These are phyloP conservation scores for Achatina immaculata DNA, from an alignment of 1,140 invertebrate species.

Conservation along the genomic window DNA sequence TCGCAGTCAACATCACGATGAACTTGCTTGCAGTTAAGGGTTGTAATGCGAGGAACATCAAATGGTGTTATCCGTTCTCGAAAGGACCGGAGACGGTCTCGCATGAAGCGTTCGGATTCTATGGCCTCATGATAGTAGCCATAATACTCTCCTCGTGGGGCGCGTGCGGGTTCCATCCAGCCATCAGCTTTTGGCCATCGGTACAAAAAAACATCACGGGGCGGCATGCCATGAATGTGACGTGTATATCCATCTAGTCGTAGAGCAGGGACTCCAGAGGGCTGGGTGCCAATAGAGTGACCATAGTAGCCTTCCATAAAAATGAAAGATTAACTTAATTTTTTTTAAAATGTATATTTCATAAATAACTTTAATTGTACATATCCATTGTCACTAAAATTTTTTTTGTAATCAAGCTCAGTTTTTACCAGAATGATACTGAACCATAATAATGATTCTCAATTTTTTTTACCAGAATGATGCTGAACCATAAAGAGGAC, in stretches of 20 bases:
- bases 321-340: background rate
- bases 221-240: conserved; percentile 59
- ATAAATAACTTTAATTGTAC: background rate
- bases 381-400: background rate
- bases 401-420: background rate
- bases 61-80: conserved; percentile 19
- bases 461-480: too few relatives aligned
- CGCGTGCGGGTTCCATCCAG: conserved; percentile 51
- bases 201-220: conserved; percentile 54
- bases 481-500: too few relatives aligned
- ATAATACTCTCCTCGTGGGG: conserved; percentile 62
- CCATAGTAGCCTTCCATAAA: conserved; percentile 54
- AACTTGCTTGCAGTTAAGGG: conserved; percentile 27
- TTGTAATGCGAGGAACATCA: conserved; percentile 31
- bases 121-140: conserved; percentile 44
- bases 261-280: conserved; percentile 52
- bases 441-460: too few relatives aligned
- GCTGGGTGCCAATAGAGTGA: conserved; percentile 53
- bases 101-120: conserved; percentile 34
- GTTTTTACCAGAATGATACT: too few relatives aligned
- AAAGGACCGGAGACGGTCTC: conserved; percentile 10
- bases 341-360: background rate
- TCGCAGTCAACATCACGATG: conserved; percentile 25
- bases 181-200: conserved; percentile 61
- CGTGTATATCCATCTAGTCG: conserved; percentile 60